Evolutionary conservation across 2,797 vertebrate genomes (phyloP), one percentile per base, ranked within the genome.

Genomic region (Sylvia borin): DNA sequence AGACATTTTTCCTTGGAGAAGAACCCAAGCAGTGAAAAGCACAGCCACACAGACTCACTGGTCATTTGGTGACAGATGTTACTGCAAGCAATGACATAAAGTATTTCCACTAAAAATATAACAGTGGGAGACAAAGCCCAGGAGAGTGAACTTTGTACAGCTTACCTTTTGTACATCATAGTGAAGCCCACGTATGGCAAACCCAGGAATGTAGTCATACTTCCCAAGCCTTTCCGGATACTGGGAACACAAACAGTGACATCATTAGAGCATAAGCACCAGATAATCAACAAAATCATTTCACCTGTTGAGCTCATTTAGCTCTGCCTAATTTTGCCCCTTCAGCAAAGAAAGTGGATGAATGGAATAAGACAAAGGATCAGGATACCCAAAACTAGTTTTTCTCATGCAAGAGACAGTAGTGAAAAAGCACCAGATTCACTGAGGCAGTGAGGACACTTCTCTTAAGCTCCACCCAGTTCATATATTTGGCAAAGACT

Each of bases 131-230:
- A 72, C 51, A 81, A 79, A 83, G 34, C 55, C 90, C 73, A 81
- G 62, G 31, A 93, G 38, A 48, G 27, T 66, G 78, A 92, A 40
- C 66, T 85, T 54, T 61, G 80, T 48, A 84, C 73, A 60, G 54
- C 89, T 97, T 96, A 98, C 98, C 98, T 98, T 98, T 83, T 98
- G 98, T 60, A 98, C 98, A 88, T 98, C 98, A 16, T 98, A 98
- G 94, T 98, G 98, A 78, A 98, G 98, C 12, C 98, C 98, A 8
- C 98, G 97, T 90, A 98, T 98, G 61, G 98, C 98, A 96, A 98
- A 98, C 43, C 95, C 98, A 50, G 98, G 98, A 88, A 98, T 97
- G 80, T 98, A 98, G 76, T 98, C 98, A 45, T 98, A 98, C 85
- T 97, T 98, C 29, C 93, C 97, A 80, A 98, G 98, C 11, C 97